Percentiles rank a stretch among this genome's conserved stretches.
phyloP scores from a whole-genome alignment of 2,888 invertebrate species.

The Brachyptera putata region DNA sequence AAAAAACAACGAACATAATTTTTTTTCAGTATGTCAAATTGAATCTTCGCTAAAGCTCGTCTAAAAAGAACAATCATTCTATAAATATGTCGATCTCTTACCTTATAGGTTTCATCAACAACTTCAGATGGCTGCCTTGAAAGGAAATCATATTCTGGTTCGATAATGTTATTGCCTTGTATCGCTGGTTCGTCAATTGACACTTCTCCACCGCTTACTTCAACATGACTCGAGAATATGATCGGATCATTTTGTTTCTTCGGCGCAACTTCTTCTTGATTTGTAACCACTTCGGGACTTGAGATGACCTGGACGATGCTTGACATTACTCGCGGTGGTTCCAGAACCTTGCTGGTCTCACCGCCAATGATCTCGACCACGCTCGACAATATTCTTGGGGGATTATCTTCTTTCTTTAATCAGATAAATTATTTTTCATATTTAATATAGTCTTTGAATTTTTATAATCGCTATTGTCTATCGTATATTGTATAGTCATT shows the following conservation, averaged over 20 bases:
- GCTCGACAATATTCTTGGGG: constrained; percentile 28
- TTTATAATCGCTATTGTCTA: too few relatives aligned
- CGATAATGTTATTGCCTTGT: constrained; percentile 66
- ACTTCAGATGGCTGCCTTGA: constrained; percentile 81
- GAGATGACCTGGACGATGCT: constrained; percentile 34
- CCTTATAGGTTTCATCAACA: constrained; percentile 79
- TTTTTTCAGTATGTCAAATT: too few relatives aligned
- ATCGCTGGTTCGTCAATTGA: constrained; percentile 56
- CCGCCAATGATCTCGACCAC: constrained; percentile 36
- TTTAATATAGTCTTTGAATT: background rate
- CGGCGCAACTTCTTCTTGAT: background rate
- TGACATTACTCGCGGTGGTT: constrained; percentile 28
- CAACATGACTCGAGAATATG: constrained; percentile 44
- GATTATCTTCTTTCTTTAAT: background rate
- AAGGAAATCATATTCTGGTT: constrained; percentile 79
- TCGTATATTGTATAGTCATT: too few relatives aligned
- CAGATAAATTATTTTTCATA: background rate
- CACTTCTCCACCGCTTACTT: constrained; percentile 39
- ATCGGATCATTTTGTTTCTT: too few relatives aligned
- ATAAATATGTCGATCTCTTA: constrained; percentile 43
- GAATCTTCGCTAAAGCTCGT: too few relatives aligned
- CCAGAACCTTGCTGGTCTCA: constrained; percentile 4
- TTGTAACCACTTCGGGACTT: constrained; percentile 23
- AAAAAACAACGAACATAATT: too few relatives aligned
- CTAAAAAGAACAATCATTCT: background rate